These are phyloP conservation scores for Brachionus sp. DNA, from an alignment of 1,140 invertebrate genomes.

Conservation along the genomic window DNA sequence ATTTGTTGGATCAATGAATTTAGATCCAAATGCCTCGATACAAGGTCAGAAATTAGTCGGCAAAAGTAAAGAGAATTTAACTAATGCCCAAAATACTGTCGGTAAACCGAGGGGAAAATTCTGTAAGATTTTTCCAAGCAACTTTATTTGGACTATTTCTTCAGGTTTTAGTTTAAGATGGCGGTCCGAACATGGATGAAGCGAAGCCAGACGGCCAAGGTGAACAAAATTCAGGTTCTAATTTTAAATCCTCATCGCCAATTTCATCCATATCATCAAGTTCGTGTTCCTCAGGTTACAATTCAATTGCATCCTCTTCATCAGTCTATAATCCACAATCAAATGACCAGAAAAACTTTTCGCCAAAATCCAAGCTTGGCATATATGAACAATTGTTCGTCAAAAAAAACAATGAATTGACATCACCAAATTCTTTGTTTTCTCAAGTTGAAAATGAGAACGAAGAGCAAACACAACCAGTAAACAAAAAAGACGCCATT, in stretches of 20 bases:
- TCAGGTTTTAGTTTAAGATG: neutral
- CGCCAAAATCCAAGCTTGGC: constrained; percentile 20
- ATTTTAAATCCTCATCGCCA: constrained; percentile 36
- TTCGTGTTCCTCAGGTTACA: constrained; percentile 37
- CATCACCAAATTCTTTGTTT: constrained; percentile 28
- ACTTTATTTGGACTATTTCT: neutral
- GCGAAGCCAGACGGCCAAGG: neutral
- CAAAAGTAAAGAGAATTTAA: neutral
- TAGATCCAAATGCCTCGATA: neutral
- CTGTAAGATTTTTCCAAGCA: neutral
- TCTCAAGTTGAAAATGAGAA: neutral
- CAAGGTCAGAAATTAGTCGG: neutral
- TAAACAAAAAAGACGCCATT: constrained; percentile 43
- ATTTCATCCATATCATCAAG: constrained; percentile 31
- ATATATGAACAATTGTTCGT: constrained; percentile 19
- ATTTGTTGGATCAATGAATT: constrained; percentile 30
- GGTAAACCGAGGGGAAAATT: constrained; percentile 33
- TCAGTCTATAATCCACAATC: neutral
- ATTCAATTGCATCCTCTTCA: neutral
- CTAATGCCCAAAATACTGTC: constrained; percentile 1
- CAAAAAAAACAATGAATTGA: neutral
- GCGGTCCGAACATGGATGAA: neutral
- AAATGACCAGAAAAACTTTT: constrained; percentile 16
- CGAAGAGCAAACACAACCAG: neutral
- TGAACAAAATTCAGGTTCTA: neutral